Base-by-base conservation (phyloP, 1,140 invertebrate genomes). In the Brachionus rubens region DNA sequence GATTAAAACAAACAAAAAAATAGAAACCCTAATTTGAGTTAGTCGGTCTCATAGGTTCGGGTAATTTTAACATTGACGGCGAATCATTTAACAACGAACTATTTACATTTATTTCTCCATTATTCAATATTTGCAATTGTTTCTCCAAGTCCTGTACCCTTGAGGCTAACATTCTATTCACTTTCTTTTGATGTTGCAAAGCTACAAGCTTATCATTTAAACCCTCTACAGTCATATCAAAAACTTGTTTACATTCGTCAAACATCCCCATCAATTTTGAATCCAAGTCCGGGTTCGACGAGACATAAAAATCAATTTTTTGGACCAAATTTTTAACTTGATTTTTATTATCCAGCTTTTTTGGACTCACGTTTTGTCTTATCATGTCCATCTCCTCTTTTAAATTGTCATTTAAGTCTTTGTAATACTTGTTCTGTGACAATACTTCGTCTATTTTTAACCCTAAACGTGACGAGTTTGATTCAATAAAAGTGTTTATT, bases 191-290 rank as follows among this genome's bases (percentile, higher is more conserved):
- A 41, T 75, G 72, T 28, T 46, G 40, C 10, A 54, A 50, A 9
- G 48, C 48, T n/a, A 75, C 72, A 40, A 21, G n/a, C 24, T 75
- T 75, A 33, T 75, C 72, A 54, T 75, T 75, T 12, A 75, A 12
- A 41, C 28, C 19, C 12, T 75, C 72, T 16, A 56, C n/a, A 26
- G 56, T 28, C 4, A 26, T 21, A 50, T 36, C 36, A 21, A 72
- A 16, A 50, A 40, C 21, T 40, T 21, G 26, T 30, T 72, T 72
- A 24, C 16, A 54, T 16, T 72, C 46, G 1, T 72, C 46, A 4
- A 72, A 19, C 26, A 72, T 19, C 30, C n/a, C 21, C 1, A 33
- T 9, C 28, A 65, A 24, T 41, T 65, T 43, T 24, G 6, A n/a
- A 36, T 26, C 40, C 59, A 43, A 59, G n/a, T 59, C 30, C 19